Evolutionary conservation across 2,888 invertebrate species (phyloP).

Genomic region (Sacculina carcini): DNA sequence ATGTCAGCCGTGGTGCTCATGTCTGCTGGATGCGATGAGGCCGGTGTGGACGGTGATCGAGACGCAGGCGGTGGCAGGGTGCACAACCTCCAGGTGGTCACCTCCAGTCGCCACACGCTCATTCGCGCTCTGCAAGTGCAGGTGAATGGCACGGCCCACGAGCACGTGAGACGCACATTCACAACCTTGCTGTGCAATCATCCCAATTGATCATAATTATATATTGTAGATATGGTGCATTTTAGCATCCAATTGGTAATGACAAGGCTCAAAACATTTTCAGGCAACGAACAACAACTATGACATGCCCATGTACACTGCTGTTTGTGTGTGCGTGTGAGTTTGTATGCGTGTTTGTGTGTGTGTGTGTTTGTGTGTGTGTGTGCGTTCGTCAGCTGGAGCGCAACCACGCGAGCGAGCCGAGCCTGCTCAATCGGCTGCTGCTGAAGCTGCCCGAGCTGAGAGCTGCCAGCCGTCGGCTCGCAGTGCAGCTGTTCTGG

Average conservation of each 20-base stretch:
- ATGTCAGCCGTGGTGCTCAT: constrained; percentile 63
- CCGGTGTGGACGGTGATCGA: constrained; percentile 29
- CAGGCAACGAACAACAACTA: background rate
- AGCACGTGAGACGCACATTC: background rate
- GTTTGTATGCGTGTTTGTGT: too few relatives aligned
- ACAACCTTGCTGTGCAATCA: background rate
- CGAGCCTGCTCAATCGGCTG: constrained; percentile 29
- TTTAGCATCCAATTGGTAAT: background rate
- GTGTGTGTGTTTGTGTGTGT: too few relatives aligned
- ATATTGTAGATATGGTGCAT: background rate
- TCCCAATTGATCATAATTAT: background rate
- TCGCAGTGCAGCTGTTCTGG: constrained; percentile 63
- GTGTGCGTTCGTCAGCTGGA: constrained; percentile 27
- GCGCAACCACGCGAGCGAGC: constrained; percentile 32
- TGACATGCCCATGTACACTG: too few relatives aligned
- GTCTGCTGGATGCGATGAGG: constrained; percentile 48
- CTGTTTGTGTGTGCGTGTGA: too few relatives aligned
- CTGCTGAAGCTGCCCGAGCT: constrained; percentile 43
- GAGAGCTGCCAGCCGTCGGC: constrained; percentile 49
- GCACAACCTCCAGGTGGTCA: constrained; percentile 47
- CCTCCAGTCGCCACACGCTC: constrained; percentile 49
- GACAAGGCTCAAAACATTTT: too few relatives aligned
- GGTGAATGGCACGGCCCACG: constrained; percentile 20
- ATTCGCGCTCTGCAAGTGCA: constrained; percentile 65
- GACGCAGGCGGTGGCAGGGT: background rate